A percentile compares a stretch with the other conserved stretches of the same genome.
Evolutionary conservation across 2,888 invertebrate genomes (phyloP).

Genomic region (Digitonthophagus gazella): DNA sequence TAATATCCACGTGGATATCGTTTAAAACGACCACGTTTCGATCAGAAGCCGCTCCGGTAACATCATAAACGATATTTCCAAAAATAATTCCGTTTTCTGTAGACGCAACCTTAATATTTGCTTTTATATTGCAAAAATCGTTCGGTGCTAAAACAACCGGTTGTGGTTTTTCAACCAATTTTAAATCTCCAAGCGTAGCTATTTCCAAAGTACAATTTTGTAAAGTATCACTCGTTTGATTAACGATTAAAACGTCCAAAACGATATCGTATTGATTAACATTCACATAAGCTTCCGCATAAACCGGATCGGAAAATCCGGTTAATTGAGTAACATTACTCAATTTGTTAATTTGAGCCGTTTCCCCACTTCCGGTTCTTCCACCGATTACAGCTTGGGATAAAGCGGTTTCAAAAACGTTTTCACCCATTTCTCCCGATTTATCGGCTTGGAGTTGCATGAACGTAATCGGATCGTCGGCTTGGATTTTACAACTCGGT

Average conservation of each 20-base stretch:
- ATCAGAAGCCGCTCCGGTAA: conserved; percentile 88
- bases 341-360: conserved; percentile 59
- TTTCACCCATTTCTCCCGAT: conserved; percentile 56
- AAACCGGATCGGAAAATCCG: conserved; percentile 98
- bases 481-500: conserved; percentile 68
- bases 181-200: conserved; percentile 96
- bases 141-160: conserved; percentile 94
- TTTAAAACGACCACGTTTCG: conserved; percentile 97
- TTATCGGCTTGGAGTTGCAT: conserved; percentile 66
- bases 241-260: conserved; percentile 95
- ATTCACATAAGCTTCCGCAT: conserved; percentile 99
- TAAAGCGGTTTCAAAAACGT: conserved; percentile 93
- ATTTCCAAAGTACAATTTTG: conserved; percentile 97
- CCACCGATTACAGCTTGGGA: conserved; percentile 82
- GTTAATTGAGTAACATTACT: conserved; percentile 90
- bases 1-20: conserved; percentile 99
- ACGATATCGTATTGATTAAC: conserved; percentile 99
- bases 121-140: conserved; percentile 97
- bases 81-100: conserved; percentile 99
- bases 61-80: conserved; percentile 98
- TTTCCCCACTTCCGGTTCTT: conserved; percentile 49
- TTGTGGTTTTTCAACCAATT: conserved; percentile 95
- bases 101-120: conserved; percentile 98
- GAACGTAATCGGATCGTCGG: conserved; percentile 84
- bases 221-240: conserved; percentile 96